Evolutionary conservation across 2,888 invertebrate genomes (phyloP).

Genomic region (Cylindroiulus punctatus): DNA sequence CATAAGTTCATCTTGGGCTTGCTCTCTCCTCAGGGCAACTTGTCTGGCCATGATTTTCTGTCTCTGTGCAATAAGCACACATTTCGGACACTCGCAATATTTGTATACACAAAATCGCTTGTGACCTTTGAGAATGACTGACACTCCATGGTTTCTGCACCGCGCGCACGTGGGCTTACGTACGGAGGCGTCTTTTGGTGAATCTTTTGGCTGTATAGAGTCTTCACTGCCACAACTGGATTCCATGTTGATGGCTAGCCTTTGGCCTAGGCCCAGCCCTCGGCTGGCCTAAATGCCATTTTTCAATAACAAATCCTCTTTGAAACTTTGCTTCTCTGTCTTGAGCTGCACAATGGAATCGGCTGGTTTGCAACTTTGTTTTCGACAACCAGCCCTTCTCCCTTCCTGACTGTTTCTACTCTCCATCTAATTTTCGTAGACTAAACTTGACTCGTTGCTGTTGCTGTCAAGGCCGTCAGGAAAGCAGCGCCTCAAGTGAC

Average conservation of each 20-base stretch:
- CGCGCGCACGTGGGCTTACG: slow-evolving; percentile 1
- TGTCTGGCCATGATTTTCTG: neutral
- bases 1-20: neutral
- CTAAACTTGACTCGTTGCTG: neutral
- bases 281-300: neutral
- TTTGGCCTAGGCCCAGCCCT: neutral
- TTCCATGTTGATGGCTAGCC: neutral
- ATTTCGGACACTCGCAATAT: neutral
- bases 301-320: neutral
- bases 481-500: slow-evolving; percentile 8
- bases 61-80: neutral
- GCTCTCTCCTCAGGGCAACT: neutral
- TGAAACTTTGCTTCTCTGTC: neutral
- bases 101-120: neutral
- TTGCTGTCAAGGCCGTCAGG: neutral
- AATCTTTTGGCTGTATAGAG: neutral
- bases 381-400: neutral
- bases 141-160: neutral
- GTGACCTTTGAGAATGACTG: neutral
- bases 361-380: neutral
- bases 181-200: neutral
- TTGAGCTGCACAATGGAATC: neutral
- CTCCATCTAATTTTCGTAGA: neutral
- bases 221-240: neutral
- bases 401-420: neutral